A percentile compares a stretch with the other conserved stretches of the same genome.
Evolutionary conservation across 1,140 invertebrate species (phyloP).

Genomic region (Bombus impatiens): DNA sequence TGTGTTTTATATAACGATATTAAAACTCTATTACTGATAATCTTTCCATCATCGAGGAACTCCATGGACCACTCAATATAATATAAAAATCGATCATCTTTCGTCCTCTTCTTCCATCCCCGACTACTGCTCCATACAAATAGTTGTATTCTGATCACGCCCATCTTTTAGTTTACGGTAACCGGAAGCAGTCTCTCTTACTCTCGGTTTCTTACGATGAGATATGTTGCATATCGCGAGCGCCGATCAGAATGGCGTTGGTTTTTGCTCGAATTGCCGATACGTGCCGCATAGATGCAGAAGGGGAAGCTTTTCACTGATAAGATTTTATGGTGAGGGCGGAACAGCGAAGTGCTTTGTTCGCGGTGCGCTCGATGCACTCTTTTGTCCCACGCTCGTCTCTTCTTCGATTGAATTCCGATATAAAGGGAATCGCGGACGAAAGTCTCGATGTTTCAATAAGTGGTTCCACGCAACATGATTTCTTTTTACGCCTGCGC

Average conservation of each 20-base stretch:
- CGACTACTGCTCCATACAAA: not conserved
- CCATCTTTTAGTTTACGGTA: slow-evolving; percentile 32
- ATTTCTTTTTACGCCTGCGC: no score
- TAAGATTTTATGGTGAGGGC: not conserved
- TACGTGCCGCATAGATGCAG: not conserved
- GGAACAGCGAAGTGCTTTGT: not conserved
- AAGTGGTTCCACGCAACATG: not conserved
- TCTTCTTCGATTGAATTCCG: not conserved
- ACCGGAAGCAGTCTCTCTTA: slow-evolving; percentile 7
- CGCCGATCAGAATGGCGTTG: not conserved
- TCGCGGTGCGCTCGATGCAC: not conserved
- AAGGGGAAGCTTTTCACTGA: not conserved
- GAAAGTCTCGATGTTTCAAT: slow-evolving; percentile 9
- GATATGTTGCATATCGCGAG: not conserved
- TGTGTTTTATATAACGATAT: slow-evolving; percentile 3
- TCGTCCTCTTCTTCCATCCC: not conserved
- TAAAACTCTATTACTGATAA: not conserved
- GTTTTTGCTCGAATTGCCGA: not conserved
- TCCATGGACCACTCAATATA: no score
- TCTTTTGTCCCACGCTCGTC: slow-evolving; percentile 5
- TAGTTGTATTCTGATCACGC: slow-evolving; percentile 50
- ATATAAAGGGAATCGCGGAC: not conserved
- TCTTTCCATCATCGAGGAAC: not conserved
- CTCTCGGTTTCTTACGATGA: slow-evolving; percentile 12
- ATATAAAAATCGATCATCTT: not conserved